A percentile compares a stretch with the other conserved stretches of the same genome.
Evolutionary conservation across 2,888 invertebrate species (phyloP).

Genomic region (Drosophila acutilabella): DNA sequence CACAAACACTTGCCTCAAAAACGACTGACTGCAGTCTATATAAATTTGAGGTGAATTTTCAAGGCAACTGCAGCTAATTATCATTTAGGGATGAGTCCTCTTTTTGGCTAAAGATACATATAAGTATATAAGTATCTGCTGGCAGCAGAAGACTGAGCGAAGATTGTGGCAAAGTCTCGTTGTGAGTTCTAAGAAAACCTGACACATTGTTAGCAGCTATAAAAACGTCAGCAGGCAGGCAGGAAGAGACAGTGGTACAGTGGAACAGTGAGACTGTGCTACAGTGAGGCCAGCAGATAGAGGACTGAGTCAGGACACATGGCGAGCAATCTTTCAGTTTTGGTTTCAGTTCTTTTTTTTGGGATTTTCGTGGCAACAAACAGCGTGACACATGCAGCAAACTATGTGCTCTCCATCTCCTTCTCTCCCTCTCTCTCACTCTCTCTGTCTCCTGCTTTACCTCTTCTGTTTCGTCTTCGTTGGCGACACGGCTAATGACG

Average conservation of each 20-base stretch:
- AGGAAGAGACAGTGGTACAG: neutral
- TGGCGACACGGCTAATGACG: conserved; percentile 64
- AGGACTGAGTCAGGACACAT: conserved; percentile 60
- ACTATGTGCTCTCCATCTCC: conserved; percentile 27
- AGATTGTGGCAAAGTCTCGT: conserved; percentile 40
- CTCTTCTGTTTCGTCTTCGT: conserved; percentile 23
- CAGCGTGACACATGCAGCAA: conserved; percentile 66
- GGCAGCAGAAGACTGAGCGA: conserved; percentile 14
- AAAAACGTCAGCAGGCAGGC: conserved; percentile 71
- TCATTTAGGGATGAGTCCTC: conserved; percentile 49
- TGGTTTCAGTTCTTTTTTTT: conserved; percentile 26
- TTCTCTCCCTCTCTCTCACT: neutral
- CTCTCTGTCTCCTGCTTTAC: neutral
- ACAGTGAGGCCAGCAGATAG: conserved; percentile 1
- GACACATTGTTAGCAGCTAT: conserved; percentile 79
- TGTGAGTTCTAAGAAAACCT: conserved; percentile 73
- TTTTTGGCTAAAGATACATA: conserved; percentile 24
- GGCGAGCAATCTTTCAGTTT: conserved; percentile 57
- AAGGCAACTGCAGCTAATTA: conserved; percentile 69
- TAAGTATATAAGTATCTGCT: conserved; percentile 16
- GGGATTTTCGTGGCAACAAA: conserved; percentile 66
- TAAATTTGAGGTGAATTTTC: conserved; percentile 28
- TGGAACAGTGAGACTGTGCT: no score
- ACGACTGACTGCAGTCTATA: neutral
- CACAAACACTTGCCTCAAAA: neutral